phyloP scores from a whole-genome alignment of 2,113 vertebrate genomes.

The Syngnathus typhle region DNA sequence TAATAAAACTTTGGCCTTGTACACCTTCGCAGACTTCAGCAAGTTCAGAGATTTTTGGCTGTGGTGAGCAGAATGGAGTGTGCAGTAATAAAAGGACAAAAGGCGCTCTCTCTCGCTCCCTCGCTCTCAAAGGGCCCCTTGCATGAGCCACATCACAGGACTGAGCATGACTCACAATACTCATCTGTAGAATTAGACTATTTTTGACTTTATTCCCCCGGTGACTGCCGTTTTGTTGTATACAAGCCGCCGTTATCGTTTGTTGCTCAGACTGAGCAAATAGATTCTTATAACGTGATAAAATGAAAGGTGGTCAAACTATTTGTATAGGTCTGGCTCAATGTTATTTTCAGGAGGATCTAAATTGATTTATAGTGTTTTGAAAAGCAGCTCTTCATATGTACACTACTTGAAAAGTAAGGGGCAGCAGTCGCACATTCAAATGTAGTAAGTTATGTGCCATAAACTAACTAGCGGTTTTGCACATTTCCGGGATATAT shows the following conservation, averaged over 20 bases:
- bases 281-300: too few relatives aligned
- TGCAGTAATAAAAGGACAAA: constrained; percentile 27
- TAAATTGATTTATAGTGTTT: too few relatives aligned
- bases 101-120: constrained; percentile 15
- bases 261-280: too few relatives aligned
- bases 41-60: constrained; percentile 33
- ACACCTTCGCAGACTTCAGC: constrained; percentile 52
- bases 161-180: constrained; percentile 6
- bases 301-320: too few relatives aligned
- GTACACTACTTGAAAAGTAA: too few relatives aligned
- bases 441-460: too few relatives aligned
- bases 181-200: constrained; percentile 15
- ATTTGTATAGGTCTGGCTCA: too few relatives aligned
- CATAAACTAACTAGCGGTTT: background rate
- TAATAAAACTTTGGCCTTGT: constrained; percentile 33
- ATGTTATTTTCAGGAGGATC: too few relatives aligned
- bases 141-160: constrained; percentile 50
- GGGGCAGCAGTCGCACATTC: too few relatives aligned
- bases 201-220: background rate
- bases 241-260: too few relatives aligned
- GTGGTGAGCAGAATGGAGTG: constrained; percentile 24
- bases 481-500: background rate
- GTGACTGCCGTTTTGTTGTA: background rate
- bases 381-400: too few relatives aligned
- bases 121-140: background rate